Conservation (phyloP, 23 tunicate genomes). For the Halocynthia roretzi region DNA sequence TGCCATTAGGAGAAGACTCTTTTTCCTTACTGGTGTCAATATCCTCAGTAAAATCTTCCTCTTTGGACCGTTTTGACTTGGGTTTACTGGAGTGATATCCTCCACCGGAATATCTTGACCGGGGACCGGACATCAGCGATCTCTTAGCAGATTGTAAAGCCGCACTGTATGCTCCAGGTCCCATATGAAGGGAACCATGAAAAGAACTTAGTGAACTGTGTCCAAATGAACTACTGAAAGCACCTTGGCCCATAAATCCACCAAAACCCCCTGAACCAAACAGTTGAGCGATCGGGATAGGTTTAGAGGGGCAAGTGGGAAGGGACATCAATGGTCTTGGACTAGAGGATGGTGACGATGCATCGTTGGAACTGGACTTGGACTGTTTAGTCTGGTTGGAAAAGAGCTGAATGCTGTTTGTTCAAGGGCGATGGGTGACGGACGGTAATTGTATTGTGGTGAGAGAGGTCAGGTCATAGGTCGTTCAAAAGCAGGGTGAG, state of each 20-base stretch:
- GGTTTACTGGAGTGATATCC: conserved; percentile 6
- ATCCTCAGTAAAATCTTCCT: conserved; percentile 36
- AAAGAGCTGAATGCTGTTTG: conserved; percentile 4
- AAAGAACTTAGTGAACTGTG: conserved; percentile 4
- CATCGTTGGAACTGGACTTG: conserved; percentile 12
- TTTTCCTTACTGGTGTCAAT: conserved; percentile 18
- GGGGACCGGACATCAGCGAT: not conserved
- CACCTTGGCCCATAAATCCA: not conserved
- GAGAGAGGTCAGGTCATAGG: not conserved
- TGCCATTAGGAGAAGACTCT: conserved; percentile 81
- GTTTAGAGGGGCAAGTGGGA: conserved; percentile 15
- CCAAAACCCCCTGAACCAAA: conserved; percentile 1
- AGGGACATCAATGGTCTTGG: conserved; percentile 26
- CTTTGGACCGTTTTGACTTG: not conserved
- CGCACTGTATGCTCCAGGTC: conserved; percentile 5
- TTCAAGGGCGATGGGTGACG: not conserved
- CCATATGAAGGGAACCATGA: conserved; percentile 1
- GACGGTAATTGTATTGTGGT: conserved; percentile 1
- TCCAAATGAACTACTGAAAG: conserved; percentile 9
- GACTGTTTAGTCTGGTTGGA: conserved; percentile 5
- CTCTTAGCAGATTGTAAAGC: conserved; percentile 8
- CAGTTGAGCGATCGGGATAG: conserved; percentile 14
- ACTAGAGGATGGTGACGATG: not conserved
- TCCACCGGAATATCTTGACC: conserved; percentile 3
- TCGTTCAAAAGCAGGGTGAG: not conserved